Base-by-base conservation (phyloP, 2,888 invertebrate genomes). In the Congeria kusceri region DNA sequence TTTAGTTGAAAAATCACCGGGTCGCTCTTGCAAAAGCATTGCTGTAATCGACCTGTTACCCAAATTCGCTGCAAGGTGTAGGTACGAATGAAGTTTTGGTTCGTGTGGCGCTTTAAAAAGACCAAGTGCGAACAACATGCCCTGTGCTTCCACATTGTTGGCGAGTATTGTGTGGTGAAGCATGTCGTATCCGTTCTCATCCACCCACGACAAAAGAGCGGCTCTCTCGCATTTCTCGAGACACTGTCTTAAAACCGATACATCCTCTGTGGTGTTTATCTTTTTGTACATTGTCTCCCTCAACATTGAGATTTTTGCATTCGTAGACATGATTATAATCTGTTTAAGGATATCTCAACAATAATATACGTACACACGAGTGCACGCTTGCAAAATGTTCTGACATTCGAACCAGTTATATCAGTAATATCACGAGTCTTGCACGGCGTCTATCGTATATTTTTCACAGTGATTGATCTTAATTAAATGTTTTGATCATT, bases 111-210 rank as follows among this genome's bases (percentile, higher is more conserved):
- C 86, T 66, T 88, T 88, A 71, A 90, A 91, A 23, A 79, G 76
- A 25, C 90, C 90, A 9, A 85, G 73, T n/a, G 81, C 84, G 59
- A 90, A 88, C 28, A 92, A 73, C 0, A 86, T 73, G 7, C 86
- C 86, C 3, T 89, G 84, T 5, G 88, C 89, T 61, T 90, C 89
- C 3, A 87, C 72, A 68, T 92, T 89, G 67, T 87, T 87, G 1
- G 88, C 77, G 53, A 91, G 74, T 5, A 92, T 90, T 44, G 90
- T 87, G 71, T 91, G 87, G 62, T 92, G 92, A 5, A 91, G 79
- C 7, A 91, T 70, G 74, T 92, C 87, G 47, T 90, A 77, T n/a
- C 78, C 83, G 39, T 86, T 68, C 9, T 77, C 80, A 56, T 91
- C 91, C 15, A 79, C 69, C 85, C 88, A 88, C 1, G 82, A 59